A percentile compares a stretch with the other conserved stretches of the same genome.
These are phyloP conservation scores for Heteronetta atricapilla DNA, from an alignment of 2,113 vertebrate genomes.

Conservation along the genomic window DNA sequence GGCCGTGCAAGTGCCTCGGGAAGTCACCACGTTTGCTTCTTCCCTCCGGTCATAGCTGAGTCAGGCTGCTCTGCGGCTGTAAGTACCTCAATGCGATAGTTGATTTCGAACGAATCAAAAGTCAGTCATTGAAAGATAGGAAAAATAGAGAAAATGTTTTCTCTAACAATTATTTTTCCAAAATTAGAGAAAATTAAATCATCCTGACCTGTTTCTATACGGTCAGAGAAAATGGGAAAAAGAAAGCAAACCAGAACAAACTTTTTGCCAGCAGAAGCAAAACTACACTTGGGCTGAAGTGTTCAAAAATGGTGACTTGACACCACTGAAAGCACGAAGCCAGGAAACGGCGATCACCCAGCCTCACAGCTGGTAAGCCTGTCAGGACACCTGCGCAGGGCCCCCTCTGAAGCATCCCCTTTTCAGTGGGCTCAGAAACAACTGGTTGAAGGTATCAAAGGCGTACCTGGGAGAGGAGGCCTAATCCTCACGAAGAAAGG, in stretches of 20 bases:
- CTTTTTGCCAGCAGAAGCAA: not conserved
- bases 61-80: not conserved
- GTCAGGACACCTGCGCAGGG: not conserved
- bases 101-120: not conserved
- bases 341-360: not conserved
- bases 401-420: not conserved
- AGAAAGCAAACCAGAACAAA: not conserved
- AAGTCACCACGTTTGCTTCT: accelerated
- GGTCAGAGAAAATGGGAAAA: not conserved
- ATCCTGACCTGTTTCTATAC: not conserved
- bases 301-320: accelerated
- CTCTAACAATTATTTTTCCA: not conserved
- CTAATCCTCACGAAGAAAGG: not conserved
- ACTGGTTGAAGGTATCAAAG: not conserved
- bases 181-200: not conserved
- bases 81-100: not conserved
- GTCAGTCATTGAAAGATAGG: no score
- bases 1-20: no score
- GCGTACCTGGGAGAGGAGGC: not conserved
- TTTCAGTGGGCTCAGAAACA: not conserved
- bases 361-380: not conserved
- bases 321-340: accelerated
- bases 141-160: not conserved
- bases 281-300: accelerated
- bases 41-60: accelerated